These are phyloP conservation scores for Cromileptes altivelis DNA, from an alignment of 2,113 vertebrate species.

Conservation along the genomic window DNA sequence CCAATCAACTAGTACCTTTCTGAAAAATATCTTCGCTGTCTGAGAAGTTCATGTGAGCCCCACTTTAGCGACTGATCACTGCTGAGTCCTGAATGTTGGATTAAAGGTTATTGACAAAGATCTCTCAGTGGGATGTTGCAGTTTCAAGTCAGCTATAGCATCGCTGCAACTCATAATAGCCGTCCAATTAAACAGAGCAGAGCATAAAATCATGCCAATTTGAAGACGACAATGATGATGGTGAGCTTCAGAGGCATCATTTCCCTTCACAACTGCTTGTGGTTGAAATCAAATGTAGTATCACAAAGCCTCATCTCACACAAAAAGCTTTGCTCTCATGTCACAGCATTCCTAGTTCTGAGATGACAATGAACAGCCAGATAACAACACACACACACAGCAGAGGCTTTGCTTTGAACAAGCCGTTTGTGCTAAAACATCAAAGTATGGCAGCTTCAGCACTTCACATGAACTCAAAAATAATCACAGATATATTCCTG, in stretches of 20 bases:
- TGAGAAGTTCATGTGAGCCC: neutral
- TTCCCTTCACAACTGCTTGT: neutral
- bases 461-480: neutral
- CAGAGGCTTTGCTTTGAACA: neutral
- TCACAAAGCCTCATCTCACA: constrained; percentile 2
- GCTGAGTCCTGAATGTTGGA: neutral
- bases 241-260: neutral
- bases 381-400: neutral
- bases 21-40: neutral
- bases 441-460: neutral
- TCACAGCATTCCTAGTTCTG: neutral
- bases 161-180: neutral
- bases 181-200: neutral
- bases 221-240: neutral
- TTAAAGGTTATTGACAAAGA: neutral
- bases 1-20: neutral
- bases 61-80: neutral
- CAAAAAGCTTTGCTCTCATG: neutral
- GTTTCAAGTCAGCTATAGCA: neutral
- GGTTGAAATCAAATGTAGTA: neutral
- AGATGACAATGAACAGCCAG: neutral
- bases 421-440: neutral
- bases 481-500: no score
- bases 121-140: neutral
- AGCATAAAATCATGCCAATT: neutral